Evolutionary conservation across 2,797 vertebrate genomes (phyloP).

Genomic region (Ptychadena robeensis): DNA sequence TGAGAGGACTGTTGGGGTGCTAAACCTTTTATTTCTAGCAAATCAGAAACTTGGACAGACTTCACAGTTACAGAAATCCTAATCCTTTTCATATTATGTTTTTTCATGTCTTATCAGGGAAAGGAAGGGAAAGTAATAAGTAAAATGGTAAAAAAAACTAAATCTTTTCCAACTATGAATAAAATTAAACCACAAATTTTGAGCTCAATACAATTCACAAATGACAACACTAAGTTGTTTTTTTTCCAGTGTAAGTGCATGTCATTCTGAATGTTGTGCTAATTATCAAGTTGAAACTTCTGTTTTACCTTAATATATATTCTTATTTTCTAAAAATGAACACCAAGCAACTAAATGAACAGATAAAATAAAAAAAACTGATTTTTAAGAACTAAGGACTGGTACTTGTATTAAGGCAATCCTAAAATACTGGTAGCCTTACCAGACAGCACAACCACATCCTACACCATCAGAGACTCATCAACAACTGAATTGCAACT

Average conservation of each 20-base stretch:
- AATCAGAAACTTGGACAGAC: background rate
- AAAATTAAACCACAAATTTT: background rate
- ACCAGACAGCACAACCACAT: no score
- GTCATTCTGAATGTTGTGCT: background rate
- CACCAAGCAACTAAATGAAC: no score
- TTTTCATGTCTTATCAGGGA: background rate
- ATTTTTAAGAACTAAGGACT: no score
- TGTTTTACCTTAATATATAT: background rate
- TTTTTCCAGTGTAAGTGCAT: background rate
- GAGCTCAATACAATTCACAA: background rate
- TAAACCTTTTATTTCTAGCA: conserved; percentile 37
- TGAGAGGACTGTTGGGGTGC: background rate
- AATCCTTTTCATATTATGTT: background rate
- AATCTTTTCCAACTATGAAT: background rate
- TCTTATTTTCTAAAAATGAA: background rate
- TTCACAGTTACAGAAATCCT: background rate
- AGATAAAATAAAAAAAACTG: no score
- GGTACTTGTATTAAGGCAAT: no score
- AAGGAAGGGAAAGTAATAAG: background rate
- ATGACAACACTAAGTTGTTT: background rate
- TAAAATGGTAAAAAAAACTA: background rate
- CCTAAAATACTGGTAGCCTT: no score
- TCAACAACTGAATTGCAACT: no score
- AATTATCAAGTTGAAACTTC: background rate
- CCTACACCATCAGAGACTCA: no score